Conservation (phyloP, 2,797 vertebrate genomes). For the Harpagifer antarcticus region DNA sequence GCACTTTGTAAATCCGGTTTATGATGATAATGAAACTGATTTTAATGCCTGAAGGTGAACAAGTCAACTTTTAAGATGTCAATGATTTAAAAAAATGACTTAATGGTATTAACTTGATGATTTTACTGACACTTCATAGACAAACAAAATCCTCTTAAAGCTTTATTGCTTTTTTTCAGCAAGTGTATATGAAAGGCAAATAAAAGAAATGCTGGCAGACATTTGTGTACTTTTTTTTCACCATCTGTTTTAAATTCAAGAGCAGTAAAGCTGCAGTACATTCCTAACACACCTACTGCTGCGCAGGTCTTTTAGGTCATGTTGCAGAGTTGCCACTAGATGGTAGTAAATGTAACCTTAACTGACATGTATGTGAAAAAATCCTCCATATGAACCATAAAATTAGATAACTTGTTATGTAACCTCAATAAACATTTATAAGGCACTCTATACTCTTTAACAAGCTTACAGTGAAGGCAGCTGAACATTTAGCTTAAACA, state of each 20-base stretch:
- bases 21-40: constrained; percentile 85
- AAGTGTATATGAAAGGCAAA: constrained; percentile 40
- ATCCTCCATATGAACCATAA: not conserved
- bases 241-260: constrained; percentile 31
- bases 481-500: constrained; percentile 25
- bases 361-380: constrained; percentile 30
- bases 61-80: not conserved
- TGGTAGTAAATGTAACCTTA: constrained; percentile 38
- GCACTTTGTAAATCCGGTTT: constrained; percentile 89
- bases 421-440: constrained; percentile 39
- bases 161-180: constrained; percentile 12
- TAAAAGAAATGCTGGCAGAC: constrained; percentile 26
- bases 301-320: not conserved
- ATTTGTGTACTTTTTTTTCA: constrained; percentile 19
- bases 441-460: not conserved
- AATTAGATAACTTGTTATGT: constrained; percentile 16
- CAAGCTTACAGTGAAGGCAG: constrained; percentile 2
- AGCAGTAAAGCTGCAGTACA: constrained; percentile 40
- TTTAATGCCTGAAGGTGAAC: constrained; percentile 74
- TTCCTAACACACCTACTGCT: constrained; percentile 9
- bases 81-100: constrained; percentile 5
- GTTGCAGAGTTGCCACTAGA: constrained; percentile 42
- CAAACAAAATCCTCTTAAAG: not conserved
- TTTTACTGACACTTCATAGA: constrained; percentile 16
- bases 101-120: constrained; percentile 21